A percentile compares a stretch with the other conserved stretches of the same genome.
phyloP scores from a whole-genome alignment of 2,113 vertebrate genomes.

The Gracilinanus agilis region DNA sequence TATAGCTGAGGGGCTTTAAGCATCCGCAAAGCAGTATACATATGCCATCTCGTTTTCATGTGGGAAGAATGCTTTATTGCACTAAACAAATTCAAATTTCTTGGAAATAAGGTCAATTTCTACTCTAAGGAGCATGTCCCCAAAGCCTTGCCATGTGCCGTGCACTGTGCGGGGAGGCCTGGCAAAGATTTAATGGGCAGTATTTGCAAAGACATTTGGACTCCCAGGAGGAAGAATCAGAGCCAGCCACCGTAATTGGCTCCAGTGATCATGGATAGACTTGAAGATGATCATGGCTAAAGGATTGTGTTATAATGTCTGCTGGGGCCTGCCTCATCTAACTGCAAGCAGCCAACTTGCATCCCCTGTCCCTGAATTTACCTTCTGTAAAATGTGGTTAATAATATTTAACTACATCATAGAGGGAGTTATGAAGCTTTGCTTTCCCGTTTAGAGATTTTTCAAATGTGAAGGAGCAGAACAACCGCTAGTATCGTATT shows the following conservation, averaged over 20 bases:
- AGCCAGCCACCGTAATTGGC: constrained; percentile 25
- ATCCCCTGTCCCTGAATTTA: constrained; percentile 61
- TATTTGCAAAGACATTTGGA: constrained; percentile 45
- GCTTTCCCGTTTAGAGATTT: constrained; percentile 46
- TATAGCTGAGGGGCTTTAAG: not conserved
- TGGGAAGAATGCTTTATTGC: not conserved
- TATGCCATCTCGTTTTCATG: not conserved
- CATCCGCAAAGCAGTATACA: not conserved
- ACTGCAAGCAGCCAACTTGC: constrained; percentile 48
- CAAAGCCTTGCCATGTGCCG: not conserved
- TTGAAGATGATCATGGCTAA: constrained; percentile 3
- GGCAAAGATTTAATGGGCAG: not conserved
- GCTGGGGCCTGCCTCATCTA: constrained; percentile 61
- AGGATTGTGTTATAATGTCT: constrained; percentile 53
- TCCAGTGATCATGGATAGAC: not conserved
- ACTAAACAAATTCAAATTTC: not conserved
- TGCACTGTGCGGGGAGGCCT: not conserved
- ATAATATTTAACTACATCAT: constrained; percentile 67
- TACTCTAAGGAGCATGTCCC: not conserved
- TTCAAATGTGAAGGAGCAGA: constrained; percentile 50
- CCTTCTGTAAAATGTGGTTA: constrained; percentile 64
- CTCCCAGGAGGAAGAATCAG: constrained; percentile 11
- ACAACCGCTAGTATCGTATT: constrained; percentile 46
- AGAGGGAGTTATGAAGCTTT: constrained; percentile 60
- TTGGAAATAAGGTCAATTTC: not conserved